Percentiles rank a stretch among this genome's conserved stretches.
Evolutionary conservation across 2,113 vertebrate genomes (phyloP).

Genomic region (Noctilio leporinus): DNA sequence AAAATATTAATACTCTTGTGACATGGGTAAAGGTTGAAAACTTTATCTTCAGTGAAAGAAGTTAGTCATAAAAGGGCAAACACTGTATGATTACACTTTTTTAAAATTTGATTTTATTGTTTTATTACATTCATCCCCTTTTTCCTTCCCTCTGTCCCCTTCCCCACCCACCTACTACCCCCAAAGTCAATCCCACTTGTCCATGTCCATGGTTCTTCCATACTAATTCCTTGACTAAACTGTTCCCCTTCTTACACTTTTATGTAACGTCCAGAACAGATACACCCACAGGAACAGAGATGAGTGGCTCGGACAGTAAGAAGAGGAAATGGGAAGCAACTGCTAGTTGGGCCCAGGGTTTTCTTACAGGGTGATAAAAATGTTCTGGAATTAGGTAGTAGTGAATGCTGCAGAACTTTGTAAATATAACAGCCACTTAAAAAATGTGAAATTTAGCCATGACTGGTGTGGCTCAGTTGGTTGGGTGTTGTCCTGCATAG

Average conservation of each 20-base stretch:
- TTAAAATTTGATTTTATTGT: no score
- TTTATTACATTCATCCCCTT: no score
- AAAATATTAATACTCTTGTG: not conserved
- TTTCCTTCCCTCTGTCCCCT: no score
- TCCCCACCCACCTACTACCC: no score
- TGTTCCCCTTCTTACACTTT: no score
- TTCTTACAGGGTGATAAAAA: not conserved
- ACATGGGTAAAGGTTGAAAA: not conserved
- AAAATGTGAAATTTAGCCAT: not conserved
- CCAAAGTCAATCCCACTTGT: no score
- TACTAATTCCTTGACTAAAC: no score
- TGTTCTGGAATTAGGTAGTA: not conserved
- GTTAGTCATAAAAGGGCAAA: not conserved
- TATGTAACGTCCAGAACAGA: not conserved
- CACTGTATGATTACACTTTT: not conserved
- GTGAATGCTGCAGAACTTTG: not conserved
- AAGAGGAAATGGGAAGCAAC: not conserved
- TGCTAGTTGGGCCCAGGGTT: accelerated
- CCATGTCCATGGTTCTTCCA: no score
- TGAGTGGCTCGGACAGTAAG: not conserved
- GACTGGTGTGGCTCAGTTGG: no score
- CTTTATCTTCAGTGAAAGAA: not conserved
- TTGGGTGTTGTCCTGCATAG: no score
- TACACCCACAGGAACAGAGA: not conserved
- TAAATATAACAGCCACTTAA: not conserved